Base-by-base conservation (phyloP, 2,797 vertebrate genomes). In the Antennarius maculatus region DNA sequence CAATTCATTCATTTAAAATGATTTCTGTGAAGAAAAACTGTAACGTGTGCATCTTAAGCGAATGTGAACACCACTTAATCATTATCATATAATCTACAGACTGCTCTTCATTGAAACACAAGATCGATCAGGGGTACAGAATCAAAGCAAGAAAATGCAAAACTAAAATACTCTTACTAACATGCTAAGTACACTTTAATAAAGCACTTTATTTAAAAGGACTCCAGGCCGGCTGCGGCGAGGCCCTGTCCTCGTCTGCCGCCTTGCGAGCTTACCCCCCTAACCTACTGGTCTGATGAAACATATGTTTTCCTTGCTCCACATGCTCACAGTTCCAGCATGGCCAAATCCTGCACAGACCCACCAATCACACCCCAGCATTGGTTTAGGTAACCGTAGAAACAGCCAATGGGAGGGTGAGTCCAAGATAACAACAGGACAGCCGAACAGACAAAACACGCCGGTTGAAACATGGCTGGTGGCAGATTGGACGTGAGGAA, bases 231-330 rank as follows among this genome's bases (percentile, higher is more conserved):
- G 31, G 31, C 69, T 49, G 47, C 16, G 8, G 66, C 13, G 23
- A 18, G n/a, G 34, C 58, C 18, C 57, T 42, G 41, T 54, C 56
- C 47, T 45, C 5, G 39, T 43, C 60, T 23, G 43, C 49, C 12
- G 28, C 66, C 71, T 75, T 72, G 39, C 45, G 9, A 31, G 3
- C 67, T 77, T 76, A 84, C 49, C 78, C 76, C 61, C 47, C 61
- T 87, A 70, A 86, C 82, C 80, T 69, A 83, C 61, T 83, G 76
- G 66, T 87, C 87, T 80, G 68, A 34, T 81, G 66, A 88, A 83
- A 84, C 78, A 70, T 71, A 74, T 83, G 79, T 83, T 82, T 77
- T 71, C 65, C 76, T 77, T 77, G 68, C 72, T 81, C 72, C 75
- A 69, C 82, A 83, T 70, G 85, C 80, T 73, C 66, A 74, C 63